These are phyloP conservation scores for Carollia perspicillata DNA, from an alignment of 2,113 vertebrate genomes.

Conservation along the genomic window DNA sequence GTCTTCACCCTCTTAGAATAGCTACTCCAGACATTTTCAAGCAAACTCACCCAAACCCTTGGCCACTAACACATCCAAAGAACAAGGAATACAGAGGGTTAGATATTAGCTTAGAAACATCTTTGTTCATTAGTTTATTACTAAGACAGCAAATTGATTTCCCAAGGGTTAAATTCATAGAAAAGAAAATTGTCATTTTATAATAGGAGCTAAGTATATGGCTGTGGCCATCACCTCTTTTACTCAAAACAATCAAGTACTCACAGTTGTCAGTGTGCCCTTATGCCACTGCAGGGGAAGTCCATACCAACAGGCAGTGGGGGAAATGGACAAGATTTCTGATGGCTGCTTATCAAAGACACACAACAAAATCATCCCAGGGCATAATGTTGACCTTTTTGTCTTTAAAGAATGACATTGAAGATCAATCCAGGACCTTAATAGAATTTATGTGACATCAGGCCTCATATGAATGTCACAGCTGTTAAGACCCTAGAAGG, in stretches of 20 bases:
- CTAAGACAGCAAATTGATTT: neutral
- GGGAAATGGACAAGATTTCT: neutral
- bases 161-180: neutral
- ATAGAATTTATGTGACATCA: slow-evolving; percentile 35
- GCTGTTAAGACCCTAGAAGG: neutral
- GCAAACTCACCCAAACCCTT: neutral
- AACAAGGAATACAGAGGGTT: neutral
- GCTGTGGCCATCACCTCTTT: neutral
- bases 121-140: slow-evolving; percentile 5
- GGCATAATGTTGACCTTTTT: neutral
- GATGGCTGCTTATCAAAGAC: neutral
- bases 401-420: slow-evolving; percentile 22
- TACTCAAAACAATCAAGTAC: neutral
- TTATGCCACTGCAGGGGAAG: neutral
- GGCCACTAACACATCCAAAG: neutral
- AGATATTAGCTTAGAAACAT: neutral
- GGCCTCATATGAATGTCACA: neutral
- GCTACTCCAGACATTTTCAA: neutral
- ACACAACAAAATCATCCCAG: neutral
- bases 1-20: neutral
- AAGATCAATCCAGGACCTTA: neutral
- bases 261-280: neutral
- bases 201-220: neutral
- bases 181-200: slow-evolving; percentile 6
- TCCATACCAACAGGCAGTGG: neutral